Evolutionary conservation across 2,113 vertebrate genomes (phyloP).

Genomic region (Cheirogaleus medius): DNA sequence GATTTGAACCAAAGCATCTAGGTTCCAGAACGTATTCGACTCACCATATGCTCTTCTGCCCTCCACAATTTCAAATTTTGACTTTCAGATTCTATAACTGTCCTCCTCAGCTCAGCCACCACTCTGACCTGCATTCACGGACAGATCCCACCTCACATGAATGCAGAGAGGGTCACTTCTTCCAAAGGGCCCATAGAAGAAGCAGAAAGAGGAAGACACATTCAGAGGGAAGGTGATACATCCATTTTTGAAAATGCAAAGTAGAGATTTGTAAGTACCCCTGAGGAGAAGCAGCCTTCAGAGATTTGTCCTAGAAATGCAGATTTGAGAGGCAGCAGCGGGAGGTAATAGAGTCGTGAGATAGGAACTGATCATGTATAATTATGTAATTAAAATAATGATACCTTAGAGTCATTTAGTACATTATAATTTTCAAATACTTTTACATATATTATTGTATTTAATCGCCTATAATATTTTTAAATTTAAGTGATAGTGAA

Average conservation of each 20-base stretch:
- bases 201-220: neutral
- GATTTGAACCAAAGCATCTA: neutral
- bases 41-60: neutral
- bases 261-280: neutral
- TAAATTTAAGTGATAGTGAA: constrained; percentile 28
- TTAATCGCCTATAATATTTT: constrained; percentile 65
- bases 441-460: constrained; percentile 49
- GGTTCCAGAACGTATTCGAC: neutral
- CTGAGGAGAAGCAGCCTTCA: neutral
- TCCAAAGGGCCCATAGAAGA: neutral
- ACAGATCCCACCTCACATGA: neutral
- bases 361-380: constrained; percentile 16
- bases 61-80: neutral
- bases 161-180: neutral
- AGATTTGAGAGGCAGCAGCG: neutral
- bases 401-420: constrained; percentile 55
- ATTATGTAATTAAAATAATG: constrained; percentile 76
- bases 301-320: constrained; percentile 36
- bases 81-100: neutral
- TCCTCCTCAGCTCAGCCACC: neutral
- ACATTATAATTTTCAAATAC: constrained; percentile 61
- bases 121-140: neutral
- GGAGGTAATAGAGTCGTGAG: neutral
- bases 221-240: neutral
- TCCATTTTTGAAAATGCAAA: neutral